Evolutionary conservation across 2,888 invertebrate genomes (phyloP).

Genomic region (Thera britannica): DNA sequence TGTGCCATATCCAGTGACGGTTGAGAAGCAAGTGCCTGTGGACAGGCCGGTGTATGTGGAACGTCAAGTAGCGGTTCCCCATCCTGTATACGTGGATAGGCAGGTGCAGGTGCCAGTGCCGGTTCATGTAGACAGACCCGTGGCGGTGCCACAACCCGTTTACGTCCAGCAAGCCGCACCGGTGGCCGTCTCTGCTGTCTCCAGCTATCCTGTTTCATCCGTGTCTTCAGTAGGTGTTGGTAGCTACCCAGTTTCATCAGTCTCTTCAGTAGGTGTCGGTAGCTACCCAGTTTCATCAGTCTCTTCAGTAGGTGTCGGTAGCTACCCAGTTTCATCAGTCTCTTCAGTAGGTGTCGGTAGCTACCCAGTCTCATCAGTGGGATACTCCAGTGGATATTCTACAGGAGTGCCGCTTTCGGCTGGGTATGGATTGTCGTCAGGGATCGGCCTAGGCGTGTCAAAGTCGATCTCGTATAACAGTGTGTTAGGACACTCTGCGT

Average conservation of each 20-base stretch:
- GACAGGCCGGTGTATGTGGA: constrained; percentile 85
- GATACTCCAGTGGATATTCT: constrained; percentile 23
- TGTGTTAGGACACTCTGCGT: constrained; percentile 21
- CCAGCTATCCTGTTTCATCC: constrained; percentile 31
- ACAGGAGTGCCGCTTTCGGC: constrained; percentile 22
- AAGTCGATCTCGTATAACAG: constrained; percentile 39
- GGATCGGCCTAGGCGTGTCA: constrained; percentile 22
- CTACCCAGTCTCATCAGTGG: constrained; percentile 3
- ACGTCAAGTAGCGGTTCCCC: constrained; percentile 78
- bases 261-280: constrained; percentile 19
- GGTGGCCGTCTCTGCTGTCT: constrained; percentile 38
- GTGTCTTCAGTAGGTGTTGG: constrained; percentile 27
- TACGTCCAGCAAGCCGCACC: constrained; percentile 52
- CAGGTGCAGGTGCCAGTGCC: constrained; percentile 86
- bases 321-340: constrained; percentile 29
- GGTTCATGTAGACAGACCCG: constrained; percentile 84
- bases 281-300: constrained; percentile 34
- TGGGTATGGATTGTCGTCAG: constrained; percentile 22
- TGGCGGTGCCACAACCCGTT: constrained; percentile 71
- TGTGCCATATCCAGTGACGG: constrained; percentile 85
- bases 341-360: constrained; percentile 24
- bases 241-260: not conserved
- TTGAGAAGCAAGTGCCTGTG: constrained; percentile 84
- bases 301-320: constrained; percentile 19
- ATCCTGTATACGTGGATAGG: constrained; percentile 83